Base-by-base conservation (phyloP, 1,140 invertebrate genomes). In the Gonioctena quinquepunctata region DNA sequence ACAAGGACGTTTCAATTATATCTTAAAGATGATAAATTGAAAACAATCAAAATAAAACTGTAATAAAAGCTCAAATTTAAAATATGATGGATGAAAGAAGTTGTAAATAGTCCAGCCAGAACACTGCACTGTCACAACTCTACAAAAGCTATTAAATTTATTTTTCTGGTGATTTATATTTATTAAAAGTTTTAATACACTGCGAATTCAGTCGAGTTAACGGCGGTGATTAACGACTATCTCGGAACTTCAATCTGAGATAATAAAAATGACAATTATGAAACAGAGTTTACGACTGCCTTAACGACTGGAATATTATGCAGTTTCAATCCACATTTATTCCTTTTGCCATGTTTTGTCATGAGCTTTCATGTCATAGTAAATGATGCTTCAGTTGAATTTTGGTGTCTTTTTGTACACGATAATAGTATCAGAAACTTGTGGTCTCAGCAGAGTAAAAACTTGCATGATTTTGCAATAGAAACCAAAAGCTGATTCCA, bases 1-100 rank as follows among this genome's bases (percentile, higher is more conserved):
- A 72, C 71, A 68, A 68, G 66, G 61, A 63, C 70, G 70, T 68
- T 68, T 68, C 70, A 72, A 72, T 72, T 72, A 69, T 72, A 64
- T 60, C 62, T 66, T 52, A 66, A 69, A 72, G 68, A 72, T 69
- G 71, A 72, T 72, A 72, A 72, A 72, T 72, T 72, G 59, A 27
- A n/a, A 26, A 62, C 61, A 60, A 66, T 69, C 67, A 66, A 65
- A 72, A 69, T 22, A 66, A 69, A 65, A 72, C 66, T 67, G 27
- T 68, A 71, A 71, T 71, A 71, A 68, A 72, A 72, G 59, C 54
- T 13, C 7, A 25, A 21, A 16, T 56, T 33, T 54, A 66, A 56
- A 69, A 59, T 66, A 66, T 72, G 68, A 72, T 72, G 59, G 68
- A 72, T 72, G 71, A 64, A 63, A 26, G 13, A 26, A 33, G 49